These are phyloP conservation scores for Ceyx melanurus DNA, from an alignment of 2,113 vertebrate species.

Conservation along the genomic window DNA sequence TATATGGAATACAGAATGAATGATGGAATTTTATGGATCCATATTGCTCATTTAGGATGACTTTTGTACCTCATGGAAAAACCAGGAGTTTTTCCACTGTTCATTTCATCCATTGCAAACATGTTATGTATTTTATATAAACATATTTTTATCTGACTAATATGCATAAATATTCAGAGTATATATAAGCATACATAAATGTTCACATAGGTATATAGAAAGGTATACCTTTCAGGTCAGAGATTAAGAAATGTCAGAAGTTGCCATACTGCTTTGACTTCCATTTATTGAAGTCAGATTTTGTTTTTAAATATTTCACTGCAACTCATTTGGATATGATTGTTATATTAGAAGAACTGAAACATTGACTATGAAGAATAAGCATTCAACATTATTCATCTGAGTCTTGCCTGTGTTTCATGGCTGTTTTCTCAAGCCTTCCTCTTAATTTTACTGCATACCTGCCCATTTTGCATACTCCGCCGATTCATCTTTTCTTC, in stretches of 20 bases:
- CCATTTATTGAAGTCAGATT: background rate
- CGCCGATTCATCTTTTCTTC: background rate
- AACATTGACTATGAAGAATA: background rate
- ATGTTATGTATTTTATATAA: background rate
- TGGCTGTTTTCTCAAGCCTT: background rate
- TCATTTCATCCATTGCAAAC: conserved; percentile 7
- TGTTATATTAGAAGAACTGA: background rate
- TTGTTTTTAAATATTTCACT: background rate
- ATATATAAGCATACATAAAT: background rate
- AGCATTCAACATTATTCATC: background rate
- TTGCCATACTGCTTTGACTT: background rate
- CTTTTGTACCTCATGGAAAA: background rate
- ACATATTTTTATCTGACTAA: background rate
- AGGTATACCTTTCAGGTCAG: background rate
- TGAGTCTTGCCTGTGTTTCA: background rate
- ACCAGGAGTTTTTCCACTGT: background rate
- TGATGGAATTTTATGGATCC: background rate
- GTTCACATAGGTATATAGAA: background rate
- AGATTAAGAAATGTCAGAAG: background rate
- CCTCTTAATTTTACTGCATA: background rate
- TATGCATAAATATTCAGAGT: background rate
- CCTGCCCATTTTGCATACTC: background rate
- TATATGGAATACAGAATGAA: background rate
- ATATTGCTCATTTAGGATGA: conserved; percentile 21
- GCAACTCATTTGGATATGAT: background rate